Percentiles rank a stretch among this genome's conserved stretches.
These are phyloP conservation scores for Hypomecis punctinalis DNA, from an alignment of 2,888 invertebrate species.

Conservation along the genomic window DNA sequence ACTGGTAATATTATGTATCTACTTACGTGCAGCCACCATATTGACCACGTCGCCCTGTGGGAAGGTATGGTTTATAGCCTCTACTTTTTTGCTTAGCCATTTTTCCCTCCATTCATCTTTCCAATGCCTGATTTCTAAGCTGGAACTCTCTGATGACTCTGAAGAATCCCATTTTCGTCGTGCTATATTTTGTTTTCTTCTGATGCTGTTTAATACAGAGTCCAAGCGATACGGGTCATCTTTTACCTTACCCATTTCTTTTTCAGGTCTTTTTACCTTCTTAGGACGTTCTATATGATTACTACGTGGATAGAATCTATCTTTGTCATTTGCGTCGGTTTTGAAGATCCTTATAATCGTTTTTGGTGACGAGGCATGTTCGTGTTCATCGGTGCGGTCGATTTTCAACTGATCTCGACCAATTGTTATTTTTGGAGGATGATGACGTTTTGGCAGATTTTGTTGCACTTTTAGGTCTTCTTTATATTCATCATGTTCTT, in stretches of 20 bases:
- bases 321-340: not conserved
- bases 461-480: not conserved
- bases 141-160: conserved; percentile 41
- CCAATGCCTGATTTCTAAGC: conserved; percentile 50
- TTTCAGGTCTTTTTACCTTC: not conserved
- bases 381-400: not conserved
- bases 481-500: not conserved
- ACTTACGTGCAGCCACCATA: conserved; percentile 73
- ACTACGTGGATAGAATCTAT: not conserved
- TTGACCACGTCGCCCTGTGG: conserved; percentile 63
- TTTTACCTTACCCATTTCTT: conserved; percentile 7
- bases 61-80: conserved; percentile 57
- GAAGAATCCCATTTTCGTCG: conserved; percentile 9
- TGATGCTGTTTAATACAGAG: conserved; percentile 52
- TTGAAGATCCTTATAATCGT: conserved; percentile 21
- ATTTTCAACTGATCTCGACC: not conserved
- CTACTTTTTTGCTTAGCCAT: conserved; percentile 60
- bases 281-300: conserved; percentile 5
- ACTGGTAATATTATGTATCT: too few relatives aligned
- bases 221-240: conserved; percentile 50
- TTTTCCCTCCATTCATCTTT: conserved; percentile 53
- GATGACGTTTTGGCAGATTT: too few relatives aligned
- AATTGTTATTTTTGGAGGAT: not conserved
- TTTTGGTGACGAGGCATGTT: conserved; percentile 6
- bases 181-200: conserved; percentile 9